These are phyloP conservation scores for Hirtodrosophila cameraria DNA, from an alignment of 2,888 invertebrate genomes.

Conservation along the genomic window DNA sequence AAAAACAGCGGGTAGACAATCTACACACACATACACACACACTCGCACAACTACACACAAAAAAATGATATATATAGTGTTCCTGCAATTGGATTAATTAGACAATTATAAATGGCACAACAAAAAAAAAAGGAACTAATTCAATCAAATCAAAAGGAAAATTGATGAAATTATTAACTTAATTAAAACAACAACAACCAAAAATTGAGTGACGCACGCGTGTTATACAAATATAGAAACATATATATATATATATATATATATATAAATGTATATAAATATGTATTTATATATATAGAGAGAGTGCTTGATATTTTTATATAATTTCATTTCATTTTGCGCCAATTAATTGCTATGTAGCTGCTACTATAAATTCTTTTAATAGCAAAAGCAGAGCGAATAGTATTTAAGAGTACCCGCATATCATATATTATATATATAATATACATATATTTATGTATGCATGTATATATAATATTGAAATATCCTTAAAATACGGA, in stretches of 20 bases:
- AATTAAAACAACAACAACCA: slow-evolving; percentile 38
- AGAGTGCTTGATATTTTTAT: slow-evolving; percentile 33
- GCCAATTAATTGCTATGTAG: slow-evolving; percentile 45
- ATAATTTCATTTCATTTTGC: slow-evolving; percentile 50
- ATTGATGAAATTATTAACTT: slow-evolving; percentile 35
- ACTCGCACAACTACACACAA: not conserved
- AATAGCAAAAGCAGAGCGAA: slow-evolving; percentile 22
- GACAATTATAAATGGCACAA: slow-evolving; percentile 60
- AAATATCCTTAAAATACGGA: too few species aligned
- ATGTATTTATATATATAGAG: slow-evolving; percentile 10
- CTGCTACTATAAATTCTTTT: slow-evolving; percentile 31
- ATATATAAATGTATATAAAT: slow-evolving; percentile 10
- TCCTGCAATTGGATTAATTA: slow-evolving; percentile 75
- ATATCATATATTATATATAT: slow-evolving; percentile 5
- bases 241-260: slow-evolving; percentile 8
- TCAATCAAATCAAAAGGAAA: slow-evolving; percentile 10
- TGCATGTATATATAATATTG: too few species aligned
- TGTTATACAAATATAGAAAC: slow-evolving; percentile 37
- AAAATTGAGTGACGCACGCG: slow-evolving; percentile 43
- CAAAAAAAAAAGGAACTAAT: slow-evolving; percentile 9
- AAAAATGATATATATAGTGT: slow-evolving; percentile 18
- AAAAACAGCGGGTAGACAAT: slow-evolving; percentile 41
- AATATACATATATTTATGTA: too few species aligned
- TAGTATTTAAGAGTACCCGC: slow-evolving; percentile 5
- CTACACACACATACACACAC: slow-evolving; percentile 5